These are phyloP conservation scores for Escarpia spicata DNA, from an alignment of 2,888 invertebrate genomes.

Conservation along the genomic window DNA sequence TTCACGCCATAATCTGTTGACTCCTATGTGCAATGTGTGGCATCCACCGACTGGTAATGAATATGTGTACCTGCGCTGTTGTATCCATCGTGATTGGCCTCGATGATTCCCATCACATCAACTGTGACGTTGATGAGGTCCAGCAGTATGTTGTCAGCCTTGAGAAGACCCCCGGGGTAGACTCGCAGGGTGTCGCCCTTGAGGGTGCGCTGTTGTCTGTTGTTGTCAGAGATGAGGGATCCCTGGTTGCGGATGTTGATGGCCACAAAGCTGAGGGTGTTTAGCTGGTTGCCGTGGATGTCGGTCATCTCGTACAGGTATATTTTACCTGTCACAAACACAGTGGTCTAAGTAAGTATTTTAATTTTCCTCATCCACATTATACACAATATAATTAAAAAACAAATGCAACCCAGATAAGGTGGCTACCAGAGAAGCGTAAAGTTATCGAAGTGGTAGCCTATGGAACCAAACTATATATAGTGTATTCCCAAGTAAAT, in stretches of 20 bases:
- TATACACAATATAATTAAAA: no score
- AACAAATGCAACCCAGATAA: no score
- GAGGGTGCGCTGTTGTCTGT: slow-evolving; percentile 34
- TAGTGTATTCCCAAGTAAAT: no score
- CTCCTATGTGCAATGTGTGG: background rate
- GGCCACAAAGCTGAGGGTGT: slow-evolving; percentile 45
- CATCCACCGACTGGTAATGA: slow-evolving; percentile 39
- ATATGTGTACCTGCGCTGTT: slow-evolving; percentile 51
- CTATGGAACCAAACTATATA: no score
- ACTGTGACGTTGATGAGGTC: slow-evolving; percentile 42
- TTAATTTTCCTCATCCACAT: no score
- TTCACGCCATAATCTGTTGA: background rate
- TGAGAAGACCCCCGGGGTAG: slow-evolving; percentile 48
- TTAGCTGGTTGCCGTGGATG: slow-evolving; percentile 41
- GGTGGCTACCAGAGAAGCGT: no score
- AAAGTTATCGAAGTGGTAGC: no score
- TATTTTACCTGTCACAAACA: slow-evolving; percentile 42
- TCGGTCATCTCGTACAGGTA: slow-evolving; percentile 49
- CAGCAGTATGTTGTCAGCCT: slow-evolving; percentile 44
- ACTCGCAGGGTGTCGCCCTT: slow-evolving; percentile 41
- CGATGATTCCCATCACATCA: slow-evolving; percentile 41
- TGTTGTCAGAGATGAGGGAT: slow-evolving; percentile 46
- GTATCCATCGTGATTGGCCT: slow-evolving; percentile 20
- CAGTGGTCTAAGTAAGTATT: background rate
- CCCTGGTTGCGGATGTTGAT: slow-evolving; percentile 51